Conservation (phyloP, 2,797 vertebrate genomes). For the Delichon dasypus region DNA sequence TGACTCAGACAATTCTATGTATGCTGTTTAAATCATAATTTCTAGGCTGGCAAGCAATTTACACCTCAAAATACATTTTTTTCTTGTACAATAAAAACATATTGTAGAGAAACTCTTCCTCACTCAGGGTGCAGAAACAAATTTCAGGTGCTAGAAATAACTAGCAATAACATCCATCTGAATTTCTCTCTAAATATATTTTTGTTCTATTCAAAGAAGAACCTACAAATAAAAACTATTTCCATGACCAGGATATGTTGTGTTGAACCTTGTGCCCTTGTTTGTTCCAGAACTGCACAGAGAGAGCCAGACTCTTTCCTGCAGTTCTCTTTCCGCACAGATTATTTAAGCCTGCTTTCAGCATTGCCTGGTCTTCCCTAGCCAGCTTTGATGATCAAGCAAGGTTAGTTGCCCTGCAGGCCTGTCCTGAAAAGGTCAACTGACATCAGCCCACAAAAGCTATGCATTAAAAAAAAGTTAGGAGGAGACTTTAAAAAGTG, state of each 20-base stretch:
- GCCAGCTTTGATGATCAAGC: slow-evolving; percentile 1
- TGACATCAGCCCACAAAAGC: not conserved
- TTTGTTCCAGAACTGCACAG: not conserved
- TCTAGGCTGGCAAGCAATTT: not conserved
- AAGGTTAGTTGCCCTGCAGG: not conserved
- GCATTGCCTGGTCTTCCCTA: not conserved
- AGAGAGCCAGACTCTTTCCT: not conserved
- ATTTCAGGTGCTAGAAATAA: not conserved
- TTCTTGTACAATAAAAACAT: not conserved
- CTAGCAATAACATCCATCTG: not conserved
- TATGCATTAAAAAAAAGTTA: not conserved
- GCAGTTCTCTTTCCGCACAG: not conserved
- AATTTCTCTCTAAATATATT: not conserved
- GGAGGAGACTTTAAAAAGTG: not conserved
- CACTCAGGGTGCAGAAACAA: not conserved
- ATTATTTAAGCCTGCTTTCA: slow-evolving; percentile 7
- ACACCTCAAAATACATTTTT: not conserved
- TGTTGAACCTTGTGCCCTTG: not conserved
- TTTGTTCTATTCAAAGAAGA: not conserved
- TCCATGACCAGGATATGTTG: not conserved
- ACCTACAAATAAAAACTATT: not conserved
- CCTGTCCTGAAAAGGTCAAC: not conserved
- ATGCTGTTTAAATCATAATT: not conserved
- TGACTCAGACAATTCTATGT: not conserved
- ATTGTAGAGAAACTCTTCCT: not conserved